Evolutionary conservation across 2,113 vertebrate species (phyloP).

Genomic region (Glaucidium brasilianum): DNA sequence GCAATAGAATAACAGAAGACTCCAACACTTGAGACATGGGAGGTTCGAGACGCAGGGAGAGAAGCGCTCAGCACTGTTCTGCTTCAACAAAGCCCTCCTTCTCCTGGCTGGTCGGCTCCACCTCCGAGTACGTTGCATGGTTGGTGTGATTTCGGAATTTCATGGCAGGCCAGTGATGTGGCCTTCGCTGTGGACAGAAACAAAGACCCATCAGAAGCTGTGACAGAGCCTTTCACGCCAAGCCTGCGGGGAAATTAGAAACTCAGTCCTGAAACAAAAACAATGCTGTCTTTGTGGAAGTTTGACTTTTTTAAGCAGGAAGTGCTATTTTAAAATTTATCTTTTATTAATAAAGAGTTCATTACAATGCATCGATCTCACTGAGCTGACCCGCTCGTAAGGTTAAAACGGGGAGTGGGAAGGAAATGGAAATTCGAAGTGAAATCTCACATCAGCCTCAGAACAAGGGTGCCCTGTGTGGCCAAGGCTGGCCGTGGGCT

Average conservation of each 20-base stretch:
- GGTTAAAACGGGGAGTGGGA: neutral
- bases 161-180: constrained; percentile 92
- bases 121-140: constrained; percentile 85
- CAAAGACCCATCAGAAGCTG: neutral
- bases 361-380: neutral
- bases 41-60: neutral
- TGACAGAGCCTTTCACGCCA: accelerated
- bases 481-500: accelerated
- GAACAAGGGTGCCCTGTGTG: neutral
- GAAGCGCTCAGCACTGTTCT: constrained; percentile 83
- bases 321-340: too few relatives aligned
- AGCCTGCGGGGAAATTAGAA: neutral
- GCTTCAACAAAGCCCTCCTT: constrained; percentile 94
- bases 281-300: neutral
- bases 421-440: neutral
- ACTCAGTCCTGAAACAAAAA: neutral
- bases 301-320: neutral
- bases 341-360: neutral
- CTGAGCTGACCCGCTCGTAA: neutral
- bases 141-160: constrained; percentile 87
- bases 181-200: constrained; percentile 75
- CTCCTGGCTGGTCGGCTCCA: constrained; percentile 86
- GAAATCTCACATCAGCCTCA: neutral
- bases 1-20: neutral
- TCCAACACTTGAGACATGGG: neutral